These are phyloP conservation scores for Ochotona curzoniae DNA, from an alignment of 2,113 vertebrate species.

Conservation along the genomic window DNA sequence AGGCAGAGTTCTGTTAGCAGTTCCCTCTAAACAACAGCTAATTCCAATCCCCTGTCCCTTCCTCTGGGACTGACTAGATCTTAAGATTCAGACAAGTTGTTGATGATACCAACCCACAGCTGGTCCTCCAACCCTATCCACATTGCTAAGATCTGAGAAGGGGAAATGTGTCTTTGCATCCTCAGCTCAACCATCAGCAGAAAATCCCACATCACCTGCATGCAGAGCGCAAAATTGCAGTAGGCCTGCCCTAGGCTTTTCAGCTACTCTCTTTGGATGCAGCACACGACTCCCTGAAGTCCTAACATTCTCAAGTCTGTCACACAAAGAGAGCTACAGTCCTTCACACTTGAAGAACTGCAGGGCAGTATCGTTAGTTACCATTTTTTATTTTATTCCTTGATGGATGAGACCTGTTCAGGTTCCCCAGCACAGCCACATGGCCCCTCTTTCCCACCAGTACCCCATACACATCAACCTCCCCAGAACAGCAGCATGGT, in stretches of 20 bases:
- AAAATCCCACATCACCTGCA: neutral
- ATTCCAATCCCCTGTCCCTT: neutral
- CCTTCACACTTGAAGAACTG: neutral
- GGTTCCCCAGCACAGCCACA: neutral
- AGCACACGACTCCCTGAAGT: neutral
- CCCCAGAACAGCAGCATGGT: neutral
- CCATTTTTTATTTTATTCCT: neutral
- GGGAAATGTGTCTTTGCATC: neutral
- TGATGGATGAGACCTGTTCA: neutral
- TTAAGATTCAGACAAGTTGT: neutral
- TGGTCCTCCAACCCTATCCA: neutral
- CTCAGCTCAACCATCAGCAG: neutral
- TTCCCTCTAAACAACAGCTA: neutral
- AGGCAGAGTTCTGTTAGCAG: neutral
- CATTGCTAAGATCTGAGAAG: neutral
- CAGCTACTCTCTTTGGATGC: rapidly evolving
- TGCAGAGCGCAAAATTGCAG: neutral
- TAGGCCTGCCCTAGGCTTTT: neutral
- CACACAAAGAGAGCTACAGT: neutral
- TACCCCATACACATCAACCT: neutral
- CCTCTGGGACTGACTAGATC: neutral
- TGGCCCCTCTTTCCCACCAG: neutral
- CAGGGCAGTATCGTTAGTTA: neutral
- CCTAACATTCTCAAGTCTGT: neutral
- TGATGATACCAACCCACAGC: neutral